These are phyloP conservation scores for Caenorhabditis macrosperma DNA, from an alignment of 2,888 invertebrate species.

Conservation along the genomic window DNA sequence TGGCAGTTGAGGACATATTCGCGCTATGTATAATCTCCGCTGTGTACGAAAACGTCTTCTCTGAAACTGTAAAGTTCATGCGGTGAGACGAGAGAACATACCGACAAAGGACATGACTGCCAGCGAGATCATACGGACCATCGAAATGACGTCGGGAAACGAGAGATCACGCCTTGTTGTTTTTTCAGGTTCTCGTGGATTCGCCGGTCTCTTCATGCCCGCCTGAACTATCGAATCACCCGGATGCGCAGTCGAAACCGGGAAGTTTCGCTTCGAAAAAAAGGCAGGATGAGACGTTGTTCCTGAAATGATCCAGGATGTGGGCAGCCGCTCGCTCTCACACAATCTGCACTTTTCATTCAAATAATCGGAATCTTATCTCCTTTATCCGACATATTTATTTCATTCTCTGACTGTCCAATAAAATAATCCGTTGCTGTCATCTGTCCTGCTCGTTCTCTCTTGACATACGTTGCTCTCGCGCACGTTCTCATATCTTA, in stretches of 20 bases:
- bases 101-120: not conserved
- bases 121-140: not conserved
- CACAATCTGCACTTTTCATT: not conserved
- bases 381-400: not conserved
- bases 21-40: not conserved
- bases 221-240: constrained; percentile 94
- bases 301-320: constrained; percentile 42
- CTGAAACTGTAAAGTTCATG: not conserved
- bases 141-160: not conserved
- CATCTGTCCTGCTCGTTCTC: not conserved
- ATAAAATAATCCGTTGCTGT: constrained; percentile 1
- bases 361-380: not conserved
- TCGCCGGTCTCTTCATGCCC: constrained; percentile 78
- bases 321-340: not conserved
- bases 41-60: not conserved
- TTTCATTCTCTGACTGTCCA: constrained; percentile 12
- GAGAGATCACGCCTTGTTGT: not conserved
- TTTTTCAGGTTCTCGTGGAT: constrained; percentile 66
- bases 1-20: not conserved
- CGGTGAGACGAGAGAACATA: not conserved
- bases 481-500: constrained; percentile 36
- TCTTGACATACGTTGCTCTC: constrained; percentile 18
- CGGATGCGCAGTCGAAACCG: constrained; percentile 97
- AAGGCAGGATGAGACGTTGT: constrained; percentile 74
- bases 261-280: constrained; percentile 93